These are phyloP conservation scores for Syngnathoides biaculeatus DNA, from an alignment of 2,113 vertebrate species.

Conservation along the genomic window DNA sequence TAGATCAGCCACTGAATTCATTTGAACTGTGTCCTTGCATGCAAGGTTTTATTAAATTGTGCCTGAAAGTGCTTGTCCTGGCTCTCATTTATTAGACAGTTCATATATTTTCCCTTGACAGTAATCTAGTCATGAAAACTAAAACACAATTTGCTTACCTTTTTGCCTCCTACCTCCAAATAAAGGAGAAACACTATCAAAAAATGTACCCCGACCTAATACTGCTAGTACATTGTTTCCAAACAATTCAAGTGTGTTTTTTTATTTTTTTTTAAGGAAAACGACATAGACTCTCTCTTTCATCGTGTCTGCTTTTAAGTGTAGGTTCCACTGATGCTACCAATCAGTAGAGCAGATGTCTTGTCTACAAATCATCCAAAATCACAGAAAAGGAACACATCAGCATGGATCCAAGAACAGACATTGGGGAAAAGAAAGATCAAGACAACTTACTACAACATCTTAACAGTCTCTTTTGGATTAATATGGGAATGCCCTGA, in stretches of 20 bases:
- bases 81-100: not conserved
- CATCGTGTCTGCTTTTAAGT: too few relatives aligned
- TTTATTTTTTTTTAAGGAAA: too few relatives aligned
- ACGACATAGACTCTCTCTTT: too few relatives aligned
- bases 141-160: too few relatives aligned
- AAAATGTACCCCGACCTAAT: too few relatives aligned
- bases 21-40: not conserved
- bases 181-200: too few relatives aligned
- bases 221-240: too few relatives aligned
- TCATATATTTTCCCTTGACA: too few relatives aligned
- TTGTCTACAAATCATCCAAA: not conserved
- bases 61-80: not conserved
- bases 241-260: too few relatives aligned
- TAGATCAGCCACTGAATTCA: not conserved
- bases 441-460: not conserved
- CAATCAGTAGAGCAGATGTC: not conserved
- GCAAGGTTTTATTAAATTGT: not conserved
- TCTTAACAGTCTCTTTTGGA: not conserved
- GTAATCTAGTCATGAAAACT: too few relatives aligned
- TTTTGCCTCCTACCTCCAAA: too few relatives aligned
- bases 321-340: not conserved
- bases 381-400: not conserved
- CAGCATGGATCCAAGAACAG: not conserved
- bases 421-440: constrained; percentile 46
- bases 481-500: constrained; percentile 35